phyloP scores from a whole-genome alignment of 2,888 invertebrate species.

The Amiota mariae region DNA sequence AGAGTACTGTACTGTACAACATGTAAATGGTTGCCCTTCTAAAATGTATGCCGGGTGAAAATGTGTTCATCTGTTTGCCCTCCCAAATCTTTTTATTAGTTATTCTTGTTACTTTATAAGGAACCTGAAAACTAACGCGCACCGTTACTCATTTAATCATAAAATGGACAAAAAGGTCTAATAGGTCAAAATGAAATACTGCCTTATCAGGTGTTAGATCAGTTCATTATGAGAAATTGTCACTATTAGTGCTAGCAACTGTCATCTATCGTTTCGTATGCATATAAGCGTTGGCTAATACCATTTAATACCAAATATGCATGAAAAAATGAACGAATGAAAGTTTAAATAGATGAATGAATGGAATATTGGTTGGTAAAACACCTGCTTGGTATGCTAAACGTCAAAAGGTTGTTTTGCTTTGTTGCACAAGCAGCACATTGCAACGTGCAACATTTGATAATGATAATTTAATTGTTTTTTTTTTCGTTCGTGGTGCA shows the following conservation, averaged over 20 bases:
- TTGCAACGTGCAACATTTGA: constrained; percentile 8
- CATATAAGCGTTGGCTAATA: too few species aligned
- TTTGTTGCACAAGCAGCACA: constrained; percentile 12
- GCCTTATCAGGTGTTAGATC: constrained; percentile 26
- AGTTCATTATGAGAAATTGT: constrained; percentile 24
- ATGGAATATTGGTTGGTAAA: neutral
- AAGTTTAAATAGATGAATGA: neutral
- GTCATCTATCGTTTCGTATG: too few species aligned
- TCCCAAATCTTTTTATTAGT: too few species aligned
- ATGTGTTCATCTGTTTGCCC: too few species aligned
- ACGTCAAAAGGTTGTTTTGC: constrained; percentile 3
- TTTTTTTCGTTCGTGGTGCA: neutral
- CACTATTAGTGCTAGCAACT: constrained; percentile 17
- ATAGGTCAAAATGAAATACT: neutral
- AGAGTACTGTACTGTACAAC: too few species aligned
- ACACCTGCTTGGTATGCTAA: neutral
- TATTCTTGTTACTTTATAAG: too few species aligned
- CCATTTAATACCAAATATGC: too few species aligned
- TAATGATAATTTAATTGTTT: constrained; percentile 14
- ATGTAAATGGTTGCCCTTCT: too few species aligned
- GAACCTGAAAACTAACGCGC: neutral
- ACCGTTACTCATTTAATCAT: neutral
- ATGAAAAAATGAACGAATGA: too few species aligned
- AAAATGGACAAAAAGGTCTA: constrained; percentile 10
- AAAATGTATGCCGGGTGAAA: too few species aligned